Evolutionary conservation across 2,888 invertebrate species (phyloP), one percentile per base, ranked within the genome.

Genomic region (Drosophila mimetica): DNA sequence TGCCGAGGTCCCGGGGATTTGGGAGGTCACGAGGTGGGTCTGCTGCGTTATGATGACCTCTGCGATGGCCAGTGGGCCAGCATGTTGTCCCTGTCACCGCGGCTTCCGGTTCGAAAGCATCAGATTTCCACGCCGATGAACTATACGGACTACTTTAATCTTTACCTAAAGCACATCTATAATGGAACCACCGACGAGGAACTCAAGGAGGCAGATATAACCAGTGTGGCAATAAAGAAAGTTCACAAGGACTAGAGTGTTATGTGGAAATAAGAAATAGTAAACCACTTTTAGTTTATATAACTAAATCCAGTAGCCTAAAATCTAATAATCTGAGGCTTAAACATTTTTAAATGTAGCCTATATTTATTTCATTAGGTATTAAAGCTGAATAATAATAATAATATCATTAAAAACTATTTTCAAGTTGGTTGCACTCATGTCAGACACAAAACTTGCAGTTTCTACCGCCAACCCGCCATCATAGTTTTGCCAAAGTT

Each of bases 61-160:
- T 95, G 95, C 84, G 94, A 94, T 65, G 95, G 95, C 0, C 95
- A 95, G 77, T 95, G 95, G 95, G 94, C 95, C 22, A 95, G 95
- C 75, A 94, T 95, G 94, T 90, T 93, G 53, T 92, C 92, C 2
- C 75, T 93, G 25, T 91, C 91, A 36, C 92, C 91, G 44, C 88
- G 91, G 37, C 77, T 91, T 47, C 91, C 91, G 25, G 86, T 91
- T 57, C 89, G 92, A 63, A 91, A 91, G 72, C 86, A 90, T 86
- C 90, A 89, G 71, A 90, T 91, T 58, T 86, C 89, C 66, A 89
- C 89, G 64, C 91, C 91, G 55, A 90, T 91, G 89, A 91, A 91
- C 76, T 91, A 91, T 74, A 90, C 89, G 41, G 91, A 91, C 67
- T 91, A 91, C 79, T 90, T 91, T 60, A 89, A 91, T 80, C 77